These are phyloP conservation scores for Ochotona curzoniae DNA, from an alignment of 2,113 vertebrate genomes.

Conservation along the genomic window DNA sequence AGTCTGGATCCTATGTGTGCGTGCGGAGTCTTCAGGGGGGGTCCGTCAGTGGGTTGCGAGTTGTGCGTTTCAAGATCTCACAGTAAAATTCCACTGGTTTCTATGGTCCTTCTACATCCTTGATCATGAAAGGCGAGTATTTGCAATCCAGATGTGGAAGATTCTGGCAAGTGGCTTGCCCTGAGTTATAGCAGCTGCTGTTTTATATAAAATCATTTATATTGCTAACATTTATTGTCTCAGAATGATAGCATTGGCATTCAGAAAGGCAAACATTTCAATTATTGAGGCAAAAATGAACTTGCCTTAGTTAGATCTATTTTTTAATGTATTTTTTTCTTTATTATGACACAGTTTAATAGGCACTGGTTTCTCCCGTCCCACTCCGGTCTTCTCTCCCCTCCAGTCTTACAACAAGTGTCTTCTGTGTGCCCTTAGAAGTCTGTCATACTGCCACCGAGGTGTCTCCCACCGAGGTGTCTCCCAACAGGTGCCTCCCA, in stretches of 20 bases:
- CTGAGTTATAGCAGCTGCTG: slow-evolving; percentile 62
- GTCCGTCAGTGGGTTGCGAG: slow-evolving; percentile 37
- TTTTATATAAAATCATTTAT: slow-evolving; percentile 71
- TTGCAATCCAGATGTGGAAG: slow-evolving; percentile 71
- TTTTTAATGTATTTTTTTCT: too few species aligned
- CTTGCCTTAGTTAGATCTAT: background rate
- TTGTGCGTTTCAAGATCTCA: slow-evolving; percentile 75
- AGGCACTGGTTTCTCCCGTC: too few species aligned
- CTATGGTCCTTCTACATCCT: slow-evolving; percentile 41
- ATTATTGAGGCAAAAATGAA: slow-evolving; percentile 18
- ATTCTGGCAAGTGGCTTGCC: slow-evolving; percentile 69
- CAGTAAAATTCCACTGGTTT: slow-evolving; percentile 74
- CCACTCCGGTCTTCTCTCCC: too few species aligned
- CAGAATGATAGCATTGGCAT: background rate
- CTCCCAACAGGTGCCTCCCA: too few species aligned
- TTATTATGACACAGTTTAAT: too few species aligned
- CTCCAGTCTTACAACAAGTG: too few species aligned
- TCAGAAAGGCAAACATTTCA: slow-evolving; percentile 60
- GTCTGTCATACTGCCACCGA: too few species aligned
- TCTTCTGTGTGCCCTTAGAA: too few species aligned
- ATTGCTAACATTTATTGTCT: slow-evolving; percentile 65
- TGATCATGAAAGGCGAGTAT: slow-evolving; percentile 47
- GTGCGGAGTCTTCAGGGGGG: slow-evolving; percentile 55
- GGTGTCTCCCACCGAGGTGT: too few species aligned
- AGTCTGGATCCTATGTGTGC: background rate